A percentile compares a stretch with the other conserved stretches of the same genome.
Evolutionary conservation across 2,113 vertebrate species (phyloP).

Genomic region (Corvus moneduloides): DNA sequence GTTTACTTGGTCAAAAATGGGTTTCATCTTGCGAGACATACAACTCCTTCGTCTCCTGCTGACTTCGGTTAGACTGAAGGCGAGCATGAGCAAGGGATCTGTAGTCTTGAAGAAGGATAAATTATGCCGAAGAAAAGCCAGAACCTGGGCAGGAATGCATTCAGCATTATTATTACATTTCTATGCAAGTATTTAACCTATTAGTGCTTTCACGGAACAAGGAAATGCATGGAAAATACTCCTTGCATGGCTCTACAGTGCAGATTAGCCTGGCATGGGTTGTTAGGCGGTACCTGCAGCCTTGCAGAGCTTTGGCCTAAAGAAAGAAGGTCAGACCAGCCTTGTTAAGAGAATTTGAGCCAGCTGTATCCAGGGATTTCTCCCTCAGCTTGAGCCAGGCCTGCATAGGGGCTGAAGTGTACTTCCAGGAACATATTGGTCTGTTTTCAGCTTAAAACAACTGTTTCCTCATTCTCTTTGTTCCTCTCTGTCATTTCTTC

Average conservation of each 20-base stretch:
- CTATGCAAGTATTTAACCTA: constrained; percentile 5
- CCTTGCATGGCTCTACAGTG: neutral
- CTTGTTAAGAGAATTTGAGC: neutral
- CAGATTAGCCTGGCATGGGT: neutral
- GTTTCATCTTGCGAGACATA: neutral
- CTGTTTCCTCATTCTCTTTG: constrained; percentile 53
- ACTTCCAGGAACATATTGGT: constrained; percentile 53
- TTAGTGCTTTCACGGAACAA: neutral
- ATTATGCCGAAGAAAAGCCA: neutral
- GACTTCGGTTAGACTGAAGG: neutral
- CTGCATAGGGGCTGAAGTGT: neutral
- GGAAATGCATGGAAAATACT: neutral
- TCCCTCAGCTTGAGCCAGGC: neutral
- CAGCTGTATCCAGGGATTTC: neutral
- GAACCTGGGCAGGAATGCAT: neutral
- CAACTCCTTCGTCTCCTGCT: neutral
- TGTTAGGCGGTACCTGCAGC: neutral
- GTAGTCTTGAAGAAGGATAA: neutral
- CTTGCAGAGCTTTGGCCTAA: neutral
- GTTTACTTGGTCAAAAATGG: neutral
- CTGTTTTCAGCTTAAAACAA: constrained; percentile 18
- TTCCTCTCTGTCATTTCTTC: constrained; percentile 57
- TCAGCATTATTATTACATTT: neutral
- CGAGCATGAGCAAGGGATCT: neutral
- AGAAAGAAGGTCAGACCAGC: neutral